phyloP scores from a whole-genome alignment of 37 sponge, comb jelly and placozoan genomes.

The Dysidea cf. avara region DNA sequence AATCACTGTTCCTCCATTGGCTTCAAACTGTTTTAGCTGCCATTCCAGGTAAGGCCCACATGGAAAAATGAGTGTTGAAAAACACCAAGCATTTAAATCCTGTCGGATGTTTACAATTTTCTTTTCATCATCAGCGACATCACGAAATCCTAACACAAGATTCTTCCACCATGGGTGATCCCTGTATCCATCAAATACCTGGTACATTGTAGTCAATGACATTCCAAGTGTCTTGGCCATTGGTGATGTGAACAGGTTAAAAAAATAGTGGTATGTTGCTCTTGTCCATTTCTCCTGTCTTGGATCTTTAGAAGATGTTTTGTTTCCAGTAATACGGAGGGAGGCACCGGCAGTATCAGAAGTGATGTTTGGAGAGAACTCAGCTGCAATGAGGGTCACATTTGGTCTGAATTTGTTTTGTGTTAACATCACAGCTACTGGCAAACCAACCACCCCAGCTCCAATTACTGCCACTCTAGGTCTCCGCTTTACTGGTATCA shows the following conservation, averaged over 20 bases:
- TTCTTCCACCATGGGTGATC: constrained; percentile 9
- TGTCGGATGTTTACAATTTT: neutral
- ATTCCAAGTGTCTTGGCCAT: neutral
- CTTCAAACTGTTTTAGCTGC: constrained; percentile 31
- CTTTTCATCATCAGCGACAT: neutral
- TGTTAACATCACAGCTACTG: too few species aligned
- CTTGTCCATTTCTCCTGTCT: too few species aligned
- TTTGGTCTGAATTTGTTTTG: too few species aligned
- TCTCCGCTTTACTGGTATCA: too few species aligned
- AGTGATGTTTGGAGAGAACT: constrained; percentile 18
- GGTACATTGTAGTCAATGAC: neutral
- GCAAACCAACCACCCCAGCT: too few species aligned
- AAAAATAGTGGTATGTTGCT: neutral
- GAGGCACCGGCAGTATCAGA: constrained; percentile 27
- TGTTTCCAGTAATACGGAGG: too few species aligned
- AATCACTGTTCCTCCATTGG: constrained; percentile 32
- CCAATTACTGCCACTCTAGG: too few species aligned
- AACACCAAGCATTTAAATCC: neutral
- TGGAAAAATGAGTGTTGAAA: constrained; percentile 27
- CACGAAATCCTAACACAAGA: neutral
- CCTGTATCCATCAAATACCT: neutral
- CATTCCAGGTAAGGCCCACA: constrained; percentile 46
- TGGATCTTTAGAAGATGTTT: too few species aligned
- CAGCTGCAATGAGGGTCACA: constrained; percentile 25
- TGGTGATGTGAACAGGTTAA: neutral